Percentiles rank a stretch among this genome's conserved stretches.
Evolutionary conservation across 2,888 invertebrate species (phyloP).

Genomic region (Rhorus exstirpatorius): DNA sequence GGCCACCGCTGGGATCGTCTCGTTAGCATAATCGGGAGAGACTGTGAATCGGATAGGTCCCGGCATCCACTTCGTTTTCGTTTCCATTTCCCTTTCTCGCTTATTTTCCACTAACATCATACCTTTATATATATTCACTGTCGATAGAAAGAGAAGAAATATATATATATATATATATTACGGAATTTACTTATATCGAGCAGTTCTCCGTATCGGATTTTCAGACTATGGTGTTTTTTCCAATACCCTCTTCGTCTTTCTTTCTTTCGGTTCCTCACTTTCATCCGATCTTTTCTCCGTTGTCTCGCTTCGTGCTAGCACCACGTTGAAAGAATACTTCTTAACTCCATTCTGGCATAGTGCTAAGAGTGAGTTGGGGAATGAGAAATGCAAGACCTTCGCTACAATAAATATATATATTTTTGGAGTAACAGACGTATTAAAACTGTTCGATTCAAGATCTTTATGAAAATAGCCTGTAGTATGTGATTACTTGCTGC

Average conservation of each 20-base stretch:
- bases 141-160: constrained; percentile 25
- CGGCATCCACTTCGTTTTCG: constrained; percentile 58
- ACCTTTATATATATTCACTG: constrained; percentile 31
- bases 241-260: constrained; percentile 55
- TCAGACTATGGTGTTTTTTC: constrained; percentile 63
- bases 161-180: constrained; percentile 32
- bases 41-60: constrained; percentile 73
- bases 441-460: constrained; percentile 71
- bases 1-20: constrained; percentile 75
- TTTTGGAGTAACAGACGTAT: constrained; percentile 72
- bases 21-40: constrained; percentile 83
- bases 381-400: constrained; percentile 41
- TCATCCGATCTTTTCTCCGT: constrained; percentile 58
- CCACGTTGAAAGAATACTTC: constrained; percentile 59
- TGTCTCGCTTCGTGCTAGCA: constrained; percentile 33
- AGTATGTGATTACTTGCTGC: constrained; percentile 5
- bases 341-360: constrained; percentile 24
- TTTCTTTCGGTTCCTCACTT: constrained; percentile 47
- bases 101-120: constrained; percentile 31
- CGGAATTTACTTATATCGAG: constrained; percentile 7
- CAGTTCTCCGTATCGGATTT: constrained; percentile 60
- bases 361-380: neutral
- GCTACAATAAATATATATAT: too few species aligned
- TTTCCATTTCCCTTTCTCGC: constrained; percentile 60
- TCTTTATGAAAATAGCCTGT: constrained; percentile 14